phyloP scores from a whole-genome alignment of 2,888 invertebrate species.

The Eilema caniola region DNA sequence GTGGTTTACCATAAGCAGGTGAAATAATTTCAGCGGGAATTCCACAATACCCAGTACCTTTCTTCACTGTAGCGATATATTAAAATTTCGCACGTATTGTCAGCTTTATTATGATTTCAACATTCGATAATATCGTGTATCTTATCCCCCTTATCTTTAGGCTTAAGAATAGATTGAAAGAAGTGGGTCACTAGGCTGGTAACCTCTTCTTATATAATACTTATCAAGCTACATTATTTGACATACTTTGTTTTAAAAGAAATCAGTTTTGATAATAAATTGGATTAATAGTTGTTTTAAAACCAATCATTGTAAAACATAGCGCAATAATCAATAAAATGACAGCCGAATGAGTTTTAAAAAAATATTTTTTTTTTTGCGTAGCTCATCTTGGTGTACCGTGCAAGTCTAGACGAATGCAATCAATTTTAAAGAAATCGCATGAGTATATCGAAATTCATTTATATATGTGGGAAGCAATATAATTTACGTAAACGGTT shows the following conservation, averaged over 20 bases:
- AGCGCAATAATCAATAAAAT: neutral
- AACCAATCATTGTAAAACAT: neutral
- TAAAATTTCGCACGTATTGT: slow-evolving; percentile 12
- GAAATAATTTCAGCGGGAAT: neutral
- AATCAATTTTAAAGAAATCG: neutral
- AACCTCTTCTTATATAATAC: slow-evolving; percentile 40
- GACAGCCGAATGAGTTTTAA: neutral
- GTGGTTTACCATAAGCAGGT: neutral
- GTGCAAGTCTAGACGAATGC: neutral
- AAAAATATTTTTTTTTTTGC: neutral
- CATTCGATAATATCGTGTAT: slow-evolving; percentile 31
- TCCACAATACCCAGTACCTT: neutral
- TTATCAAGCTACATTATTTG: slow-evolving; percentile 27
- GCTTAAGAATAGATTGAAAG: slow-evolving; percentile 43
- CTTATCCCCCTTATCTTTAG: slow-evolving; percentile 41
- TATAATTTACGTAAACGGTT: neutral
- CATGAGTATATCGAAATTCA: neutral
- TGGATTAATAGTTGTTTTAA: neutral
- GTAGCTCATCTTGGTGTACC: neutral
- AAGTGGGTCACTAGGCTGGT: slow-evolving; percentile 47
- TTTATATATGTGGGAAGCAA: neutral
- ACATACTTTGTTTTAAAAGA: neutral
- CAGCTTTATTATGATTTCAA: slow-evolving; percentile 26
- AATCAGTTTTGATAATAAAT: neutral
- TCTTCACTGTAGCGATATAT: neutral